Base-by-base conservation (phyloP, 2,113 vertebrate species). In the Martes martes region DNA sequence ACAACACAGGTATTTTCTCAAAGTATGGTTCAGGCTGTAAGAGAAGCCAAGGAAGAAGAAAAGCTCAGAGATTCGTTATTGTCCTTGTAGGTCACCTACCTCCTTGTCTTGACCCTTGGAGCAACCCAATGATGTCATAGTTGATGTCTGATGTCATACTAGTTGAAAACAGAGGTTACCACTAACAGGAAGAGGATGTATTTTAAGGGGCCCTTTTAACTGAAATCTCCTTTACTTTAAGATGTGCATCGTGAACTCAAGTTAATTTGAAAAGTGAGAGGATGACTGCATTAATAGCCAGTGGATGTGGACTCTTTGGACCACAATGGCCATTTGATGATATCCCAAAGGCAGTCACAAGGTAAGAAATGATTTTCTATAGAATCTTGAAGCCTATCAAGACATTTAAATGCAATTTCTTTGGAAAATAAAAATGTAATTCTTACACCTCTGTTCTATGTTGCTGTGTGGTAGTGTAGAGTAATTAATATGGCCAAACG, bases 301-400 rank as follows among this genome's bases (percentile, higher is more conserved):
- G 55, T 61, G 50, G 74, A 36, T 78, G 14, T 57, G 95, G 97
- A 47, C 24, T 92, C 76, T 31, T 50, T 59, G 59, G 97, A 61
- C 26, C 91, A 52, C 96, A 81, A 0, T 97, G 98, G 89, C 67
- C 42, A 26, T 91, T 98, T 91, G 93, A 84, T 65, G 86, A 94
- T 84, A 24, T 97, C 42, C 96, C 96, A 81, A 97, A 95, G 36
- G 96, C 88, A 31, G 36, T 98, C 78, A 82, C 80, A 55, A 97
- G 95, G 96, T 98, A 96, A 91, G 97, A 90, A 84, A 83, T 1
- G 52, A 83, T 83, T 81, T 89, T n/a, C 50, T 83, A 23, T 39
- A 79, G 55, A 7, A 2, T 52, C 9, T 31, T 47, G 39, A 78
- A 90, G 57, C 19, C 81, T 88, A n/a, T 63, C 18, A 85, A 65